These are phyloP conservation scores for Sebastiscus albofasciatus DNA, from an alignment of 2,797 vertebrate species.

Conservation along the genomic window DNA sequence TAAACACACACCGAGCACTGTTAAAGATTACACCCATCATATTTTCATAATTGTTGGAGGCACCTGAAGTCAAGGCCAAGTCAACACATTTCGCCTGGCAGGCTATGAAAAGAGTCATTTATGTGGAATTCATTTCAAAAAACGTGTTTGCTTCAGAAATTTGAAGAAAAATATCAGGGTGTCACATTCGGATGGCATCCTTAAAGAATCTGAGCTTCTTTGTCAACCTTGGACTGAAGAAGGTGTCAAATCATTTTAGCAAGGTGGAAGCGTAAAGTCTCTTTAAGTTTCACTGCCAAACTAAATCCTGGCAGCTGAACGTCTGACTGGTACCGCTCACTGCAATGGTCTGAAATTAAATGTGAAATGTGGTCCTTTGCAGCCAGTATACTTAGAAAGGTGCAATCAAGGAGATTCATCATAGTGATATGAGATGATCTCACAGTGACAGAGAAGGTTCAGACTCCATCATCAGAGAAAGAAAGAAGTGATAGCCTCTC, in stretches of 20 bases:
- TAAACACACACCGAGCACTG: slow-evolving; percentile 62
- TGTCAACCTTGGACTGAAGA: slow-evolving; percentile 59
- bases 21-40: slow-evolving; percentile 73
- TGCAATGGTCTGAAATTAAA: slow-evolving; percentile 5
- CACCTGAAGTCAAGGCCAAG: slow-evolving; percentile 77
- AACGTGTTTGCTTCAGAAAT: slow-evolving; percentile 63
- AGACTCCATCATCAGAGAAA: neutral
- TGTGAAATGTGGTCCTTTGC: slow-evolving; percentile 8
- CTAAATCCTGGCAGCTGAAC: slow-evolving; percentile 49
- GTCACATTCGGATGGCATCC: slow-evolving; percentile 61
- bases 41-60: slow-evolving; percentile 80
- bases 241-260: slow-evolving; percentile 65
- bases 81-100: slow-evolving; percentile 80
- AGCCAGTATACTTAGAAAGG: neutral
- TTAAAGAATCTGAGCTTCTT: slow-evolving; percentile 68
- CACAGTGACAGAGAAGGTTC: neutral
- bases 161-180: slow-evolving; percentile 65
- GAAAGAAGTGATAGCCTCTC: slow-evolving; percentile 29
- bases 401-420: neutral
- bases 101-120: slow-evolving; percentile 74
- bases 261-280: slow-evolving; percentile 55
- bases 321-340: slow-evolving; percentile 25
- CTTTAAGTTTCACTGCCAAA: slow-evolving; percentile 55
- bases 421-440: neutral
- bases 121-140: slow-evolving; percentile 65